A percentile compares a stretch with the other conserved stretches of the same genome.
These are phyloP conservation scores for Lochmaea capreae DNA, from an alignment of 2,888 invertebrate genomes.

Conservation along the genomic window DNA sequence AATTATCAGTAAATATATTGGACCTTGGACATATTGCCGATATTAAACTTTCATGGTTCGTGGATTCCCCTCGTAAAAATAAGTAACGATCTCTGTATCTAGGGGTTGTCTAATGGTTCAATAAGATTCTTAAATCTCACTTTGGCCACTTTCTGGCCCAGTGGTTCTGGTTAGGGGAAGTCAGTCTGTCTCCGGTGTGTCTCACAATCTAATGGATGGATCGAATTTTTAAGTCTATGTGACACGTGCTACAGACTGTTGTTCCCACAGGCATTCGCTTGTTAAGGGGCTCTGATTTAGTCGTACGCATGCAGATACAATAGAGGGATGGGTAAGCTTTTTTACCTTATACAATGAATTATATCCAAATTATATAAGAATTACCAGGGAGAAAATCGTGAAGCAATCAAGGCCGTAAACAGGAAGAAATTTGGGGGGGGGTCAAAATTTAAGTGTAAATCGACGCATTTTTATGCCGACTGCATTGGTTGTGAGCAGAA, in stretches of 20 bases:
- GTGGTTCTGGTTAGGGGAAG: slow-evolving; percentile 52
- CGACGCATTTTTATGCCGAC: too few species aligned
- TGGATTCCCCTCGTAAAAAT: slow-evolving; percentile 28
- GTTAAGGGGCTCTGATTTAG: slow-evolving; percentile 37
- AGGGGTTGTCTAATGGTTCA: slow-evolving; percentile 57
- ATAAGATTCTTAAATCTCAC: slow-evolving; percentile 63
- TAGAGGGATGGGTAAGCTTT: slow-evolving; percentile 10
- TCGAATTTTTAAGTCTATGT: slow-evolving; percentile 47
- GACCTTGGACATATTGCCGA: slow-evolving; percentile 9
- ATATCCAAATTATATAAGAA: not conserved
- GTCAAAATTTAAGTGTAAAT: too few species aligned
- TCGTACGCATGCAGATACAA: slow-evolving; percentile 12
- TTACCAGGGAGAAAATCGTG: not conserved
- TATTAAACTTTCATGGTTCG: slow-evolving; percentile 19
- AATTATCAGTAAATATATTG: not conserved
- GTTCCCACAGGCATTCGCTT: slow-evolving; percentile 37
- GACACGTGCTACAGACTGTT: slow-evolving; percentile 43
- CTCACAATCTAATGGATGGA: slow-evolving; percentile 51
- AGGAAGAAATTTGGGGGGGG: too few species aligned
- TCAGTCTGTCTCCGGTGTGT: slow-evolving; percentile 45
- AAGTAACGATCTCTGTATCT: slow-evolving; percentile 31
- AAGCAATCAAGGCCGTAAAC: too few species aligned
- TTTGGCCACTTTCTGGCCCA: slow-evolving; percentile 61
- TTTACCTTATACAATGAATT: not conserved
- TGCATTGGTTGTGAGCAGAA: too few species aligned